Conservation (phyloP, 2,888 invertebrate species). For the Lepetodrilus schrolli region DNA sequence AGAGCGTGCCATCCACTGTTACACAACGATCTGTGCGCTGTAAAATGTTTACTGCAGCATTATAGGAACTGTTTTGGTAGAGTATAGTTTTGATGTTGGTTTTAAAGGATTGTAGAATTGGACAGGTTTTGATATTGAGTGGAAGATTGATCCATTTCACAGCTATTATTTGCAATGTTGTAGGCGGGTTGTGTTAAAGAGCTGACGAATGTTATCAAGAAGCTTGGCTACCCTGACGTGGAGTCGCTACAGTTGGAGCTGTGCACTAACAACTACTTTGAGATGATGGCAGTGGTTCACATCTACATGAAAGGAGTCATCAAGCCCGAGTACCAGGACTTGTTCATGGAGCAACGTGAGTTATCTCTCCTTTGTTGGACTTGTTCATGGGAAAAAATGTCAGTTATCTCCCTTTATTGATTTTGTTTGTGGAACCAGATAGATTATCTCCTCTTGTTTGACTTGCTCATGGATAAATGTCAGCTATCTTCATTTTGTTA, state of each 20-base stretch:
- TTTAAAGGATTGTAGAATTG: too few relatives aligned
- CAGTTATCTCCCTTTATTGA: neutral
- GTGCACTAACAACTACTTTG: slow-evolving; percentile 70
- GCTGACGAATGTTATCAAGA: slow-evolving; percentile 41
- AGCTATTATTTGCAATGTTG: slow-evolving; percentile 32
- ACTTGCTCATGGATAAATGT: too few relatives aligned
- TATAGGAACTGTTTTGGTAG: too few relatives aligned
- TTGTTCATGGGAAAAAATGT: neutral
- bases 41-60: too few relatives aligned
- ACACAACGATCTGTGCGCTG: too few relatives aligned
- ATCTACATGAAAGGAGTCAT: slow-evolving; percentile 49
- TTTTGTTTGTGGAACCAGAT: too few relatives aligned
- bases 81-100: too few relatives aligned
- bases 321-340: slow-evolving; percentile 62
- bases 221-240: slow-evolving; percentile 42
- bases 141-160: too few relatives aligned
- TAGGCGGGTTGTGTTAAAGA: slow-evolving; percentile 58
- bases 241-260: slow-evolving; percentile 56
- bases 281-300: slow-evolving; percentile 59
- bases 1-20: too few relatives aligned
- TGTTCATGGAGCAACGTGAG: slow-evolving; percentile 71
- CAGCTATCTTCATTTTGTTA: too few relatives aligned
- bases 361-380: neutral
- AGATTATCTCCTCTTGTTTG: too few relatives aligned
- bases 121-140: too few relatives aligned